A percentile compares a stretch with the other conserved stretches of the same genome.
phyloP scores from a whole-genome alignment of 2,888 invertebrate species.

The Eupithecia vulgata region DNA sequence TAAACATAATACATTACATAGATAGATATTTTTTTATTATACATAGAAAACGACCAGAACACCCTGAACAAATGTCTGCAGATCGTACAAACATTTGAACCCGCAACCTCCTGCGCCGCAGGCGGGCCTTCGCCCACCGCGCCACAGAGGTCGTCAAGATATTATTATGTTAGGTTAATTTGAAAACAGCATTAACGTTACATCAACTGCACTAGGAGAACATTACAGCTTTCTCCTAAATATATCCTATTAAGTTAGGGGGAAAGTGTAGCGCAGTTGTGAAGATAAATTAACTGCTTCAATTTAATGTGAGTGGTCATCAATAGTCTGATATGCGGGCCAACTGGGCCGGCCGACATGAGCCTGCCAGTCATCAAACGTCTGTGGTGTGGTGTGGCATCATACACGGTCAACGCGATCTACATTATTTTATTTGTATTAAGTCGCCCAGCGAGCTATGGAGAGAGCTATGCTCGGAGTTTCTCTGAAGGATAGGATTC shows the following conservation, averaged over 20 bases:
- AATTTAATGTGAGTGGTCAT: conserved; percentile 58
- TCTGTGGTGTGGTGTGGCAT: neutral
- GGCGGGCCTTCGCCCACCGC: no score
- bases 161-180: neutral
- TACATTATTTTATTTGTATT: neutral
- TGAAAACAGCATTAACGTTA: conserved; percentile 29
- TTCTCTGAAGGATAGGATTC: no score
- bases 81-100: no score
- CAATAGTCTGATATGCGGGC: conserved; percentile 59
- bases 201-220: conserved; percentile 20
- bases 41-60: no score
- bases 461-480: no score
- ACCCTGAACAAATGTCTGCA: no score
- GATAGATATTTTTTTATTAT: no score
- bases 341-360: conserved; percentile 32
- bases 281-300: conserved; percentile 65
- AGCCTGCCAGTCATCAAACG: conserved; percentile 37
- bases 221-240: conserved; percentile 58
- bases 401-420: neutral
- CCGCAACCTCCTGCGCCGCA: no score
- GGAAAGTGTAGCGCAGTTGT: conserved; percentile 63
- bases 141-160: no score
- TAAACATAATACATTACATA: no score
- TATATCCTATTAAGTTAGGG: conserved; percentile 57
- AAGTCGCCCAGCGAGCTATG: no score